Conservation (phyloP, 1,140 invertebrate species). For the Eurosta solidaginis region DNA sequence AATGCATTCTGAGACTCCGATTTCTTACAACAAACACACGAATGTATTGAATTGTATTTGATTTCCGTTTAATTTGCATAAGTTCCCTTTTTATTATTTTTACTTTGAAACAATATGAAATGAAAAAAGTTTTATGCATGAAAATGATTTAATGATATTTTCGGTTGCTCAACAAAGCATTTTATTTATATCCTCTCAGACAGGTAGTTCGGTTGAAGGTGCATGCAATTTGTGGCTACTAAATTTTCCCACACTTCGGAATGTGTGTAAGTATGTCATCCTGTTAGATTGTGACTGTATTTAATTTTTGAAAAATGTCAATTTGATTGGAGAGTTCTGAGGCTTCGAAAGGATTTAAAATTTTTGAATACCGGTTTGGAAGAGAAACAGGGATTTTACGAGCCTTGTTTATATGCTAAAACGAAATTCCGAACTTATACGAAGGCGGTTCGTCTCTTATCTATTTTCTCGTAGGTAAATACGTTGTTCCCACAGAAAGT, state of each 20-base stretch:
- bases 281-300: not conserved
- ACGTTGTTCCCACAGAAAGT: no score
- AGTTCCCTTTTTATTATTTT: not conserved
- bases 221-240: slow-evolving; percentile 13
- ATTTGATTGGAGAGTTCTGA: not conserved
- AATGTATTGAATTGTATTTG: slow-evolving; percentile 28
- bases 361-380: no score
- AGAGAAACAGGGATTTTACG: no score
- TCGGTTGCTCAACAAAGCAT: not conserved
- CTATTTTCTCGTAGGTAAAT: no score
- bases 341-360: not conserved
- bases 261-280: not conserved
- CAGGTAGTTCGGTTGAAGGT: not conserved
- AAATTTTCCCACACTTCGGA: slow-evolving; percentile 7
- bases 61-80: slow-evolving; percentile 28
- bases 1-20: not conserved
- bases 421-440: no score
- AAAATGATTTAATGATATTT: slow-evolving; percentile 29
- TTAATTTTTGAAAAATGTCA: slow-evolving; percentile 10
- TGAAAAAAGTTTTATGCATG: not conserved
- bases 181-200: not conserved
- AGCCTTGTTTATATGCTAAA: no score
- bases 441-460: no score
- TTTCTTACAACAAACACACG: no score
- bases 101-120: not conserved